Evolutionary conservation across 92 coral and sea anemone genomes (phyloP).

Genomic region (Actinernus sp.): DNA sequence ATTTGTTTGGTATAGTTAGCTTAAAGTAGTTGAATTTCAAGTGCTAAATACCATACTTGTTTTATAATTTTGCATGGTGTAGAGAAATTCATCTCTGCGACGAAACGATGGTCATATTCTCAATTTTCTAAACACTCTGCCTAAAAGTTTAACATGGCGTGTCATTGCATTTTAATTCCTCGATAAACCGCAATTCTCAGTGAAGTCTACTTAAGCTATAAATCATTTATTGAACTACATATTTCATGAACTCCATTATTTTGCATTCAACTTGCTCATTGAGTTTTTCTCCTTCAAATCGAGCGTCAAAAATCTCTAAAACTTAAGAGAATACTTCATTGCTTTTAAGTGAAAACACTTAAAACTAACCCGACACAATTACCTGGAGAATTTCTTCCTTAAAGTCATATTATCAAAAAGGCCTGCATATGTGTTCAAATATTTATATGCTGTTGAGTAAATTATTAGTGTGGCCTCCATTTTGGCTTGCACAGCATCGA

Average conservation of each 20-base stretch:
- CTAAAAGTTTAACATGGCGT: not conserved
- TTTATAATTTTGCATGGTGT: not conserved
- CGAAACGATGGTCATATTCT: not conserved
- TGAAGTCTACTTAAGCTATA: not conserved
- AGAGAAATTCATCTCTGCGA: not conserved
- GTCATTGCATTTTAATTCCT: slow-evolving; percentile 28
- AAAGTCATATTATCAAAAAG: not conserved
- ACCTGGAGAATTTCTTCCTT: too few species aligned
- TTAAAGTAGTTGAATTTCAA: too few species aligned
- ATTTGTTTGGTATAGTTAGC: too few species aligned
- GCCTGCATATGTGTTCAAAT: not conserved
- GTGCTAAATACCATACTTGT: too few species aligned
- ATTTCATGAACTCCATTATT: not conserved
- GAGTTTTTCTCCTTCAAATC: not conserved
- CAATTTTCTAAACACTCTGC: not conserved
- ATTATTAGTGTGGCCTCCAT: too few species aligned
- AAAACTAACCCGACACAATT: too few species aligned
- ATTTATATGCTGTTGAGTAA: too few species aligned
- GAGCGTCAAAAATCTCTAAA: too few species aligned
- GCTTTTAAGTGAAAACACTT: too few species aligned
- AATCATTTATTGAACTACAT: not conserved
- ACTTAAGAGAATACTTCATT: too few species aligned
- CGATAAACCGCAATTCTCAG: slow-evolving; percentile 22
- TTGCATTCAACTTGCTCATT: not conserved
- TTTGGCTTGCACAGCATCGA: too few species aligned